phyloP scores from a whole-genome alignment of 2,113 vertebrate genomes.

The Nesoenas mayeri region DNA sequence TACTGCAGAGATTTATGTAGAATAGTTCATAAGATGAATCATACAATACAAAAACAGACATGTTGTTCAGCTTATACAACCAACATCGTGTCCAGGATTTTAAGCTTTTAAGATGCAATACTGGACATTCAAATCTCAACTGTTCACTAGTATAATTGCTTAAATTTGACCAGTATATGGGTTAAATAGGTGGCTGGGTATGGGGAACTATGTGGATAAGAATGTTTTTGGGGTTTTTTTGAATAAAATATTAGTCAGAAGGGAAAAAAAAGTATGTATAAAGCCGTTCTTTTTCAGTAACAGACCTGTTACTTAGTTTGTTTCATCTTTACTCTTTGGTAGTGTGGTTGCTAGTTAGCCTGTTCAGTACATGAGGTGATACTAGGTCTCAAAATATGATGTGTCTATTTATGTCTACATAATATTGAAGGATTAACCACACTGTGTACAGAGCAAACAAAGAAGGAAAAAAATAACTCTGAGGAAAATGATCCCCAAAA shows the following conservation, averaged over 20 bases:
- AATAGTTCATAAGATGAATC: not conserved
- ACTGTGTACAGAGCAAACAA: not conserved
- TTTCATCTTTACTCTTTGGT: not conserved
- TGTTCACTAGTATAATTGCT: not conserved
- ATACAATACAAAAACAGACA: not conserved
- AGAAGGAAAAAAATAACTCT: not conserved
- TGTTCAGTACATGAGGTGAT: not conserved
- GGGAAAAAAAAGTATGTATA: not conserved
- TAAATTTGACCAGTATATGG: not conserved
- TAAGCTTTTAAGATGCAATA: not conserved
- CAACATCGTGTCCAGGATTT: not conserved
- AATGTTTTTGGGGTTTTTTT: not conserved
- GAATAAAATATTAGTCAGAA: not conserved
- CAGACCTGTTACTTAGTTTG: not conserved
- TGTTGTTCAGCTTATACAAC: rapidly evolving
- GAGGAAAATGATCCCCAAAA: not conserved
- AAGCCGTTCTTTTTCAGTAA: not conserved
- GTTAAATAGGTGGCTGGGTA: not conserved
- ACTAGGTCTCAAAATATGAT: not conserved
- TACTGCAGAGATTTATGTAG: not conserved
- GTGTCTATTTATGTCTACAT: not conserved
- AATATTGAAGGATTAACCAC: not conserved
- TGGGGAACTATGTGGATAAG: not conserved
- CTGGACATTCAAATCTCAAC: not conserved
- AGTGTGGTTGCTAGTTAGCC: not conserved